Conservation (phyloP, 2,888 invertebrate genomes). For the Tillus elongatus region DNA sequence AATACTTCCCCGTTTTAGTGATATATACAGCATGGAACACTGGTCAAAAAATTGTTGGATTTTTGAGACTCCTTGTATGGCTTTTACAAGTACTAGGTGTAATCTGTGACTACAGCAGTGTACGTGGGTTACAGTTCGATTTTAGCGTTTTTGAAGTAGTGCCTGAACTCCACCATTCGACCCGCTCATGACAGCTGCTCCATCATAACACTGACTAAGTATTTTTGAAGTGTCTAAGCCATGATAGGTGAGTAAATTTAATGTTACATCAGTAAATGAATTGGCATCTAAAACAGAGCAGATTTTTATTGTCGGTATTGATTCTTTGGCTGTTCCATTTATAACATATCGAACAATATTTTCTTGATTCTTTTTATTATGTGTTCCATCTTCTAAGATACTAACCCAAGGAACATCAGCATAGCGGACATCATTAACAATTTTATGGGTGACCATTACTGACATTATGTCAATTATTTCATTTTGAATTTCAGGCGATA, state of each 20-base stretch:
- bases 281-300: conserved; percentile 9
- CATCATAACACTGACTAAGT: conserved; percentile 15
- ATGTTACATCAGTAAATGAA: conserved; percentile 11
- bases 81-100: conserved; percentile 8
- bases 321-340: conserved; percentile 10
- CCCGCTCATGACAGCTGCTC: too few relatives aligned
- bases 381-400: conserved; percentile 13
- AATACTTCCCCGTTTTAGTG: conserved; percentile 9
- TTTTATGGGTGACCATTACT: conserved; percentile 11
- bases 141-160: conserved; percentile 11
- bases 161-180: too few relatives aligned
- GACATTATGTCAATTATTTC: conserved; percentile 14
- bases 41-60: conserved; percentile 13
- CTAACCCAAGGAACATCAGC: conserved; percentile 14
- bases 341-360: conserved; percentile 13
- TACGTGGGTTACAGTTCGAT: conserved; percentile 12
- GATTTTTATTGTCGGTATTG: background rate
- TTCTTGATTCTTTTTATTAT: conserved; percentile 15
- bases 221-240: conserved; percentile 9
- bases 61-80: conserved; percentile 8
- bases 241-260: conserved; percentile 11
- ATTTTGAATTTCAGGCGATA: conserved; percentile 13
- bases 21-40: conserved; percentile 12
- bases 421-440: conserved; percentile 10
- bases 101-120: conserved; percentile 10